These are phyloP conservation scores for Euschistus heros DNA, from an alignment of 1,140 invertebrate species.

Conservation along the genomic window DNA sequence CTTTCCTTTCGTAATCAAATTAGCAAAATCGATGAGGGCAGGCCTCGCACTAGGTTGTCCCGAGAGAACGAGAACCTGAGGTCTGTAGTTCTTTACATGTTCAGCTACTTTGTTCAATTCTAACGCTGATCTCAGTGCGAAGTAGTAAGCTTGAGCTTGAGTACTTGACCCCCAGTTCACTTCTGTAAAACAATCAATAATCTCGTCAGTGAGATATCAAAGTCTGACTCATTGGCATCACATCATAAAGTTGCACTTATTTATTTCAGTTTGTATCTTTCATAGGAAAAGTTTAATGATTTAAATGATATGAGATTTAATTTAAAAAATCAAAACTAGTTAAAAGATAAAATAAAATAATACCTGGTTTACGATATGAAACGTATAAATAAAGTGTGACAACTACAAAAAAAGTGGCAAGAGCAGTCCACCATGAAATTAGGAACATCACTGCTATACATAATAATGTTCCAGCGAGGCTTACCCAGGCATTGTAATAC, in stretches of 20 bases:
- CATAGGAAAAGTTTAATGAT: not conserved
- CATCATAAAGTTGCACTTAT: not conserved
- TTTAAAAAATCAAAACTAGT: not conserved
- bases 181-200: slow-evolving; percentile 35
- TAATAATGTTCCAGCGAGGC: slow-evolving; percentile 72
- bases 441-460: slow-evolving; percentile 69
- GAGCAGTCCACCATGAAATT: slow-evolving; percentile 47
- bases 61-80: slow-evolving; percentile 50
- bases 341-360: slow-evolving; percentile 9
- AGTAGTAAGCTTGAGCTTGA: slow-evolving; percentile 52
- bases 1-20: slow-evolving; percentile 48
- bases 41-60: slow-evolving; percentile 48
- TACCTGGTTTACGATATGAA: slow-evolving; percentile 35
- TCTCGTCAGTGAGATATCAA: too few species aligned
- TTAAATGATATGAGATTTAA: not conserved
- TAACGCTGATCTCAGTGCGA: slow-evolving; percentile 45
- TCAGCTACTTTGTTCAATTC: slow-evolving; percentile 48
- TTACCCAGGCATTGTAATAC: slow-evolving; percentile 95
- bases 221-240: too few species aligned
- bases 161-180: slow-evolving; percentile 58
- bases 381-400: slow-evolving; percentile 44
- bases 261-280: not conserved
- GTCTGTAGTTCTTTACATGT: slow-evolving; percentile 57
- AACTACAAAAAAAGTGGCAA: slow-evolving; percentile 48
- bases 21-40: slow-evolving; percentile 50